Evolutionary conservation across 2,797 vertebrate species (phyloP).

Genomic region (Karalla daura): DNA sequence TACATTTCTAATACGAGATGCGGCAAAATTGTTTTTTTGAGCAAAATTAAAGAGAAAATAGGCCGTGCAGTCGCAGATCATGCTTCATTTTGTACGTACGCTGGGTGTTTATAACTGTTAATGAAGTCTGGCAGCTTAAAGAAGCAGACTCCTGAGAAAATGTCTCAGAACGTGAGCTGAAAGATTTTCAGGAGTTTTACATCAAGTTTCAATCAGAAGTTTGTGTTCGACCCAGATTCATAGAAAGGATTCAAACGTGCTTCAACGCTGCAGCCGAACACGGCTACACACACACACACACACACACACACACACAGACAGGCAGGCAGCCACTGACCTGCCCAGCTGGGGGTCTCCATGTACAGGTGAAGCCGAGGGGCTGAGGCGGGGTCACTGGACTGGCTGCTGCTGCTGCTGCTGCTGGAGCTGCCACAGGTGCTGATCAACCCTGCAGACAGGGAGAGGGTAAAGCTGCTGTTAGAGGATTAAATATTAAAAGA

Average conservation of each 20-base stretch:
- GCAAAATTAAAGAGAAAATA: not conserved
- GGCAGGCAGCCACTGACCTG: constrained; percentile 72
- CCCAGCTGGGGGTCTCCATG: constrained; percentile 87
- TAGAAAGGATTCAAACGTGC: too few relatives aligned
- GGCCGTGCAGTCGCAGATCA: not conserved
- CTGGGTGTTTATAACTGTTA: not conserved
- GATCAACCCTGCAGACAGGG: constrained; percentile 50
- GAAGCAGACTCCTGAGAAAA: not conserved
- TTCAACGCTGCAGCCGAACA: too few relatives aligned
- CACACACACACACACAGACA: not conserved
- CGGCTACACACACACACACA: not conserved
- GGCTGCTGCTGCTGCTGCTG: constrained; percentile 70
- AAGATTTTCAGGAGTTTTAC: not conserved
- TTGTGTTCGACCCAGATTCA: not conserved
- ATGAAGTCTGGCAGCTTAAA: not conserved
- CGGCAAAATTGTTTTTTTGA: not conserved
- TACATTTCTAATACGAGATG: not conserved
- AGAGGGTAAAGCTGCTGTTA: not conserved
- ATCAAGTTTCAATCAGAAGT: not conserved
- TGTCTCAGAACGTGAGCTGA: too few relatives aligned
- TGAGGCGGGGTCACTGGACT: constrained; percentile 72
- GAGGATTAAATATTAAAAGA: too few relatives aligned
- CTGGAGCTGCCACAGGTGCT: constrained; percentile 68
- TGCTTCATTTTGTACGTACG: not conserved
- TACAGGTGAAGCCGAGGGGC: constrained; percentile 77